These are phyloP conservation scores for Anarhynchus alexandrinus DNA, from an alignment of 2,113 vertebrate species.

Conservation along the genomic window DNA sequence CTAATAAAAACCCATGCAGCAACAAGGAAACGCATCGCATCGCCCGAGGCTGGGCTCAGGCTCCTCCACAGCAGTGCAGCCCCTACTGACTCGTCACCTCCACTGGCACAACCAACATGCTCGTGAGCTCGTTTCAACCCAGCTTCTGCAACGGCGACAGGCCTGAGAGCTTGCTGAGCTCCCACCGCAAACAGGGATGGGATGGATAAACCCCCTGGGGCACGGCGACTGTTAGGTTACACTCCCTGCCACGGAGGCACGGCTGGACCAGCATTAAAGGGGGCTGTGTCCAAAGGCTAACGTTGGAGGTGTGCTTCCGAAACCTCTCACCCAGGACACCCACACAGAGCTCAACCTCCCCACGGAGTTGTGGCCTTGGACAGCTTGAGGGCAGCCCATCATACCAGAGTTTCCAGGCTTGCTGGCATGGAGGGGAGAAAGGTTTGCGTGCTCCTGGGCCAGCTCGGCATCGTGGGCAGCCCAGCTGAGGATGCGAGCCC, in stretches of 20 bases:
- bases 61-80: background rate
- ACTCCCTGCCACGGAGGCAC: no score
- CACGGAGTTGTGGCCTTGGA: no score
- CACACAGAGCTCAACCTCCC: background rate
- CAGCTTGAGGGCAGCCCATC: background rate
- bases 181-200: background rate
- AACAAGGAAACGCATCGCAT: accelerated
- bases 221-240: accelerated
- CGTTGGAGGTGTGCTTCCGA: background rate
- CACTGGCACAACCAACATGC: accelerated
- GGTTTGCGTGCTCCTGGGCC: accelerated
- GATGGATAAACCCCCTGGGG: background rate
- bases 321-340: background rate
- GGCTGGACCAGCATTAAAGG: background rate
- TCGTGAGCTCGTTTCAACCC: background rate
- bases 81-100: background rate
- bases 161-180: background rate
- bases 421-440: accelerated
- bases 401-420: background rate
- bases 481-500: background rate
- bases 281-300: background rate
- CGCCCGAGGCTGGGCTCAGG: accelerated
- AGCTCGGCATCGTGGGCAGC: background rate
- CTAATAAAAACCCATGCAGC: background rate
- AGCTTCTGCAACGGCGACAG: background rate